Conservation (phyloP, 2,113 vertebrate genomes). For the Xiphias gladius region DNA sequence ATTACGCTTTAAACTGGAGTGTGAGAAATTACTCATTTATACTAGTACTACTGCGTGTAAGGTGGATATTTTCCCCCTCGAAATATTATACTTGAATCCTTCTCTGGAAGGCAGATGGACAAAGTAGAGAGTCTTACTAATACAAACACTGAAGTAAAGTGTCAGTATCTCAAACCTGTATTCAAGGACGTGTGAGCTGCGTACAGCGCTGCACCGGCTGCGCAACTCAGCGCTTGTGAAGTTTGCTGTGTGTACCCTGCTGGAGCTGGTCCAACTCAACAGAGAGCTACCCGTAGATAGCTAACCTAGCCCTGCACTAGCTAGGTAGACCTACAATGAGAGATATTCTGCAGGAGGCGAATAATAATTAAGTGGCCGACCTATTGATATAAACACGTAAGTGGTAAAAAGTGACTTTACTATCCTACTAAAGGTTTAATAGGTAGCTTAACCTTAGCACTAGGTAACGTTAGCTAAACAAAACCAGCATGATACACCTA, state of each 20-base stretch:
- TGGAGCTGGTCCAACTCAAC: slow-evolving; percentile 4
- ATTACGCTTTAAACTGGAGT: too few species aligned
- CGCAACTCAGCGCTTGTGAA: slow-evolving; percentile 43
- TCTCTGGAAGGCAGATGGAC: background rate
- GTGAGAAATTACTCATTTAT: too few species aligned
- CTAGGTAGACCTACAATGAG: slow-evolving; percentile 53
- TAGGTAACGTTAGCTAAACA: slow-evolving; percentile 60
- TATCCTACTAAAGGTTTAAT: background rate
- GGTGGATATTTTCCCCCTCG: too few species aligned
- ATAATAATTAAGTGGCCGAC: slow-evolving; percentile 13
- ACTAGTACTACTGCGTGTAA: too few species aligned
- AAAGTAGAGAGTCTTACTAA: background rate
- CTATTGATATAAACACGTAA: slow-evolving; percentile 60
- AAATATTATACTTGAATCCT: too few species aligned
- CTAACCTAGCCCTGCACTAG: background rate
- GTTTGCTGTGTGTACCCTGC: background rate
- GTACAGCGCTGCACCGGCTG: background rate
- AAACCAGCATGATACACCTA: slow-evolving; percentile 28
- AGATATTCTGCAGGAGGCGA: slow-evolving; percentile 38
- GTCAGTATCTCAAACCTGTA: background rate
- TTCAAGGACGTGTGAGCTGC: background rate
- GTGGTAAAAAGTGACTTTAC: slow-evolving; percentile 6
- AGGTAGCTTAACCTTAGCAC: slow-evolving; percentile 30
- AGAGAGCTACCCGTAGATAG: slow-evolving; percentile 15
- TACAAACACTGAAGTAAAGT: background rate